Conservation (phyloP, 2,113 vertebrate genomes). For the Setophaga petechia region DNA sequence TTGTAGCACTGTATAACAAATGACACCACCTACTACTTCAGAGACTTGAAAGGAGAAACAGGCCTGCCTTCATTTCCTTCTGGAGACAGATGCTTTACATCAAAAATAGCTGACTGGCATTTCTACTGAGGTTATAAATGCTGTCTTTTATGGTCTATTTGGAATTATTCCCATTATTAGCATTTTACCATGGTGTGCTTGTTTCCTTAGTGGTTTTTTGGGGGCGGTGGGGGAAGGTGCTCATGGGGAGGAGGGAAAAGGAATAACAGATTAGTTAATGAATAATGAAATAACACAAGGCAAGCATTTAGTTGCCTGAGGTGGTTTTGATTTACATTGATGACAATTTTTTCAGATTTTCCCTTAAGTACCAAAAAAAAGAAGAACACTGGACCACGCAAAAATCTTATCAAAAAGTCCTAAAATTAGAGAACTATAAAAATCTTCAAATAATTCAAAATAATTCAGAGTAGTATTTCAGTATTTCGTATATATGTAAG, state of each 20-base stretch:
- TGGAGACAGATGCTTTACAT: conserved; percentile 72
- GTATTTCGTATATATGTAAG: neutral
- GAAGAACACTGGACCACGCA: neutral
- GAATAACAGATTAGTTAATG: neutral
- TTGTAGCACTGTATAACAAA: conserved; percentile 63
- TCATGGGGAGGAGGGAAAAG: neutral
- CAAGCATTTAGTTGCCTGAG: neutral
- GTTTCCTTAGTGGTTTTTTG: conserved; percentile 5
- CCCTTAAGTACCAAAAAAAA: neutral
- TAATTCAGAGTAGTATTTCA: neutral
- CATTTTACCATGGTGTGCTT: conserved; percentile 34
- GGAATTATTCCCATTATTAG: conserved; percentile 54
- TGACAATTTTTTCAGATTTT: neutral
- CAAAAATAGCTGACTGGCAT: conserved; percentile 64
- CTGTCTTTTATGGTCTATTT: conserved; percentile 42
- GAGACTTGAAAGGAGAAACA: conserved; percentile 64
- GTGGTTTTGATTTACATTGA: neutral
- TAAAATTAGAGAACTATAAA: neutral
- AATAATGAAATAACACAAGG: conserved; percentile 12
- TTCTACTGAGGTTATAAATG: conserved; percentile 49
- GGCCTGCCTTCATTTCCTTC: conserved; percentile 66
- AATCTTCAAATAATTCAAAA: neutral
- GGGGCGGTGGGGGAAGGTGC: fast-evolving
- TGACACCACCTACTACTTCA: conserved; percentile 65
- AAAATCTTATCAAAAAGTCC: neutral